Conservation (phyloP, 2,888 invertebrate genomes). For the Beris chalybata region DNA sequence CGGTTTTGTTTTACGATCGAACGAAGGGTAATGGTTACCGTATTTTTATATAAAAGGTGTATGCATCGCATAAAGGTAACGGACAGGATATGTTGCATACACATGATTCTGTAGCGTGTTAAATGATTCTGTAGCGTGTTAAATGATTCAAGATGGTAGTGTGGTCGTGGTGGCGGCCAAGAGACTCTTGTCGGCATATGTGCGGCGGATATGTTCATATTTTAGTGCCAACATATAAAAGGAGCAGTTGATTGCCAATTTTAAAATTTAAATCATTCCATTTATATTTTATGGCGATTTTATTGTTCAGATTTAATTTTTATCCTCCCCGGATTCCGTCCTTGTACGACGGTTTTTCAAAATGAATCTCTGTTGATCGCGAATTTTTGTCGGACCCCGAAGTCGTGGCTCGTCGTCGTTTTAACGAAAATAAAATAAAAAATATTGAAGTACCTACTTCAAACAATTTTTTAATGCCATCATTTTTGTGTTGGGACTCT, state of each 20-base stretch:
- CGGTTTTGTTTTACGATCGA: constrained; percentile 23
- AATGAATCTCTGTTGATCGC: too few relatives aligned
- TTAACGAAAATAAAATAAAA: too few relatives aligned
- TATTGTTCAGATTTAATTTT: constrained; percentile 40
- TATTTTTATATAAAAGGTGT: constrained; percentile 29
- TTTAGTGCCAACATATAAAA: constrained; percentile 35
- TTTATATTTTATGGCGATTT: constrained; percentile 40
- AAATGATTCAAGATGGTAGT: not conserved
- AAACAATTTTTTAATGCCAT: too few relatives aligned
- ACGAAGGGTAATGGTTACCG: constrained; percentile 27
- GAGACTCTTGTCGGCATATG: constrained; percentile 8
- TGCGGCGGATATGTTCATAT: constrained; percentile 25
- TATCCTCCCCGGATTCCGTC: constrained; percentile 2
- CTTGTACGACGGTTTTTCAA: too few relatives aligned
- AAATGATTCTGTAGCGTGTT: too few relatives aligned
- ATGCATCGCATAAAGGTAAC: not conserved
- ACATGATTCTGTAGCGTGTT: not conserved
- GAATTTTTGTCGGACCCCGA: too few relatives aligned
- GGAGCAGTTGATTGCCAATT: constrained; percentile 40
- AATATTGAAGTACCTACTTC: too few relatives aligned
- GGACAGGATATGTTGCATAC: not conserved
- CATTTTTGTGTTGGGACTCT: too few relatives aligned
- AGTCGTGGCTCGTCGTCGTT: too few relatives aligned
- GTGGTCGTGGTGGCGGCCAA: constrained; percentile 11
- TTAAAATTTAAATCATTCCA: constrained; percentile 40